These are phyloP conservation scores for Drosophila neocordata DNA, from an alignment of 1,140 invertebrate genomes.

Conservation along the genomic window DNA sequence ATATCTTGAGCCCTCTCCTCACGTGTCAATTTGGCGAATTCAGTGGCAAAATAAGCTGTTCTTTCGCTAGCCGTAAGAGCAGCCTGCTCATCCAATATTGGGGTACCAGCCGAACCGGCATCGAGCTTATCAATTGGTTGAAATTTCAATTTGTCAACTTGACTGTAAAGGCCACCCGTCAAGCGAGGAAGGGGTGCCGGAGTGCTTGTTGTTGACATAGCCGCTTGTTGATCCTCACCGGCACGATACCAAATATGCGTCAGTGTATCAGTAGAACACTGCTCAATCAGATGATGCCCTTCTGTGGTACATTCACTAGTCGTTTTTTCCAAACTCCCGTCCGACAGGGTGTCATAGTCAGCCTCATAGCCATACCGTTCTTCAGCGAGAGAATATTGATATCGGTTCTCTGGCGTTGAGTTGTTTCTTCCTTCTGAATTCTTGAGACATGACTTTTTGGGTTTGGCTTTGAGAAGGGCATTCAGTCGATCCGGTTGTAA, in stretches of 20 bases:
- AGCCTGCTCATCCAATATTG: neutral
- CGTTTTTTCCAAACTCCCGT: neutral
- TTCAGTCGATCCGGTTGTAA: neutral
- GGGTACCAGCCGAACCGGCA: neutral
- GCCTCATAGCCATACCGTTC: neutral
- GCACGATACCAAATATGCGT: constrained; percentile 7
- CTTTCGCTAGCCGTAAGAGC: neutral
- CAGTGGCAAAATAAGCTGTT: neutral
- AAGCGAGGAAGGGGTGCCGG: neutral
- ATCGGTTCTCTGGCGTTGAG: too few species aligned
- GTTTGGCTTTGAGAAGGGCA: neutral
- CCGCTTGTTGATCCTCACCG: too few species aligned
- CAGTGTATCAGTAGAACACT: constrained; percentile 1
- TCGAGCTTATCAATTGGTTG: constrained; percentile 14
- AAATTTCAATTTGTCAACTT: neutral
- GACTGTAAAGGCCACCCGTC: constrained; percentile 7
- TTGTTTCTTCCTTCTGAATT: too few species aligned
- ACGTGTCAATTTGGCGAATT: constrained; percentile 1
- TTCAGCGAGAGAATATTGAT: neutral
- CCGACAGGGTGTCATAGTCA: neutral
- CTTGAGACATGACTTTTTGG: constrained; percentile 18
- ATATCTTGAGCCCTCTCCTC: constrained; percentile 13
- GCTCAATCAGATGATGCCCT: neutral
- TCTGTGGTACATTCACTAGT: neutral
- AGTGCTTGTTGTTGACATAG: neutral